phyloP scores from a whole-genome alignment of 2,797 vertebrate genomes.

The Lepilemur ruficaudatus region DNA sequence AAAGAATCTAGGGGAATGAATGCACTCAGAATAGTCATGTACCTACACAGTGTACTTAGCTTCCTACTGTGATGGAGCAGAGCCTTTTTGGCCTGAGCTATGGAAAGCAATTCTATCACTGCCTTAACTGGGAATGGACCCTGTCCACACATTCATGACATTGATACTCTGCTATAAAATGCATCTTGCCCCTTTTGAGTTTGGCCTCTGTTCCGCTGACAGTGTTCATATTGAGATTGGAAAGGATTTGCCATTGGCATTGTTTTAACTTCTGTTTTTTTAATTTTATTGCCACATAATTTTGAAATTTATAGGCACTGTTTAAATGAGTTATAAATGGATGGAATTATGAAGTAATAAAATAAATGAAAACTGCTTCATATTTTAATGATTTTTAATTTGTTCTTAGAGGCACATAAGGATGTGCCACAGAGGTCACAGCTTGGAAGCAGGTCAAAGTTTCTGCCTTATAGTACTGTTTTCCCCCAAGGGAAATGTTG shows the following conservation, averaged over 20 bases:
- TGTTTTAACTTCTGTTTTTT: conserved; percentile 65
- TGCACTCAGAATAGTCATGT: neutral
- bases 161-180: neutral
- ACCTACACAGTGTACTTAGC: conserved; percentile 8
- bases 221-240: conserved; percentile 42
- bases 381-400: conserved; percentile 77
- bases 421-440: neutral
- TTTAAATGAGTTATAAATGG: conserved; percentile 70
- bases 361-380: conserved; percentile 72
- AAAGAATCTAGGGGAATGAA: neutral
- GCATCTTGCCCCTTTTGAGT: neutral
- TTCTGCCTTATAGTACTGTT: neutral
- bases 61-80: neutral
- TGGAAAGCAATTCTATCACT: neutral
- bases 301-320: conserved; percentile 64
- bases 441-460: neutral
- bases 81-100: neutral
- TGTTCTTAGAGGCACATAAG: conserved; percentile 67
- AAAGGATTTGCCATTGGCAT: conserved; percentile 57
- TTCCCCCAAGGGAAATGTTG: neutral
- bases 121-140: neutral
- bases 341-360: conserved; percentile 70
- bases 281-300: conserved; percentile 70
- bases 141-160: neutral
- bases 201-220: conserved; percentile 37